Evolutionary conservation across 2,888 invertebrate species (phyloP), one percentile per base, ranked within the genome.

Genomic region (Hemistola chrysoprasaria): DNA sequence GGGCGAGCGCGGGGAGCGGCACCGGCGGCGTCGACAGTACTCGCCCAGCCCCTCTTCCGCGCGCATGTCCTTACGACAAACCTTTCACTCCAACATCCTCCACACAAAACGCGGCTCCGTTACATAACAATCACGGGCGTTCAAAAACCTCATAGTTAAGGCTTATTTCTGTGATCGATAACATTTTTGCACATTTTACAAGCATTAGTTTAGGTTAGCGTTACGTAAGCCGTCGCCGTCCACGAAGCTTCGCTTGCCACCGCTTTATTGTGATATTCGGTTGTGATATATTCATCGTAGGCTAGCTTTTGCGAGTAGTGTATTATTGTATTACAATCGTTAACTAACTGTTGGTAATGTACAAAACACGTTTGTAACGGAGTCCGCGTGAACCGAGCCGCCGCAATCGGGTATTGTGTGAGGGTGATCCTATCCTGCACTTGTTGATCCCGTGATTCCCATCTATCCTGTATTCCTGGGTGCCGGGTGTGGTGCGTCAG

Each of bases 211-310:
- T 79, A 79, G 73, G 74, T 80, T 81, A 81, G 68, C 64, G 71
- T 86, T 87, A 87, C 85, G 78, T 87, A 87, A 86, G 82, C 73
- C 76, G 78, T 84, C 82, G 81, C 86, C 87, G 88, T 87, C 88
- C 88, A 87, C 81, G 63, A 79, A 87, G 86, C 85, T 86, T 86
- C 72, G 88, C 87, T 86, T 83, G 84, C 83, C 79, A 81, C 78
- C 63, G 84, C 86, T 83, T 63, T 80, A 66, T 78, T 87, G 87
- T 87, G 88, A 87, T 87, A 87, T 77, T 80, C 77, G 88, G 88
- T 88, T 88, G 88, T 88, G 88, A 88, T 87, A 77, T 45, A 62
- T 71, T 71, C 62, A 56, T 78, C 62, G 16, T 84, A 87, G 81
- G 83, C 85, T 67, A 69, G 87, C 86, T 82, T 85, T 82, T 77